phyloP scores from a whole-genome alignment of 2,888 invertebrate genomes.

The Oscheius sp. region DNA sequence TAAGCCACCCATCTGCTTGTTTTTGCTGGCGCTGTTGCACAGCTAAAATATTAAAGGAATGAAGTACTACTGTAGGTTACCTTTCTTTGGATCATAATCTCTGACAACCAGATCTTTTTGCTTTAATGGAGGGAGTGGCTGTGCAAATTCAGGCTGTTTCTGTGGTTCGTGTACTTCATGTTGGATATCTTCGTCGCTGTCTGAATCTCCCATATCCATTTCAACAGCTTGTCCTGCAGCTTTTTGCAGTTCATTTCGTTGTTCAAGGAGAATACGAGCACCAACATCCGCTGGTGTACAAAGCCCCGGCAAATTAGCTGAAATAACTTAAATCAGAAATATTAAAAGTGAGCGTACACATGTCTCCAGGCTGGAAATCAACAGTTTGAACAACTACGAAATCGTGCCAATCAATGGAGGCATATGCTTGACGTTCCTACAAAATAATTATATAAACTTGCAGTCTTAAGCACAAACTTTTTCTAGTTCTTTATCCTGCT shows the following conservation, averaged over 20 bases:
- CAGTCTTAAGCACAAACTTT: slow-evolving; percentile 71
- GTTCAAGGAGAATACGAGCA: slow-evolving; percentile 73
- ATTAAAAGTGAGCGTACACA: slow-evolving; percentile 75
- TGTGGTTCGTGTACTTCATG: slow-evolving; percentile 5
- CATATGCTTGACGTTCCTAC: slow-evolving; percentile 83
- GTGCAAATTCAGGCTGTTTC: slow-evolving; percentile 42
- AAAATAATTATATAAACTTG: neutral
- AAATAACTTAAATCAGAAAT: neutral
- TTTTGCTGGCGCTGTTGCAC: slow-evolving; percentile 21
- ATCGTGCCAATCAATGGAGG: slow-evolving; percentile 99
- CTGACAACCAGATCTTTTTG: slow-evolving; percentile 52
- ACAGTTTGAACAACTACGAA: slow-evolving; percentile 99
- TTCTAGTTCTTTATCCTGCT: slow-evolving; percentile 93
- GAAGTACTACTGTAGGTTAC: neutral
- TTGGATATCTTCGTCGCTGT: slow-evolving; percentile 50
- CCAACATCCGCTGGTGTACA: slow-evolving; percentile 75
- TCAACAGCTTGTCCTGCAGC: slow-evolving; percentile 60
- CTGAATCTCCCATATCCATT: slow-evolving; percentile 69
- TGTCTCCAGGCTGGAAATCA: slow-evolving; percentile 95
- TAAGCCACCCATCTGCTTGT: slow-evolving; percentile 79
- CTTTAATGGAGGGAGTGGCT: slow-evolving; percentile 76
- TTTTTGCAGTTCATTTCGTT: slow-evolving; percentile 68
- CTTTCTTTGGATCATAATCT: slow-evolving; percentile 92
- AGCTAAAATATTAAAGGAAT: slow-evolving; percentile 19
- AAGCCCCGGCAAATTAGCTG: slow-evolving; percentile 73